Base-by-base conservation (phyloP, 2,113 vertebrate genomes). In the Meriones unguiculatus region DNA sequence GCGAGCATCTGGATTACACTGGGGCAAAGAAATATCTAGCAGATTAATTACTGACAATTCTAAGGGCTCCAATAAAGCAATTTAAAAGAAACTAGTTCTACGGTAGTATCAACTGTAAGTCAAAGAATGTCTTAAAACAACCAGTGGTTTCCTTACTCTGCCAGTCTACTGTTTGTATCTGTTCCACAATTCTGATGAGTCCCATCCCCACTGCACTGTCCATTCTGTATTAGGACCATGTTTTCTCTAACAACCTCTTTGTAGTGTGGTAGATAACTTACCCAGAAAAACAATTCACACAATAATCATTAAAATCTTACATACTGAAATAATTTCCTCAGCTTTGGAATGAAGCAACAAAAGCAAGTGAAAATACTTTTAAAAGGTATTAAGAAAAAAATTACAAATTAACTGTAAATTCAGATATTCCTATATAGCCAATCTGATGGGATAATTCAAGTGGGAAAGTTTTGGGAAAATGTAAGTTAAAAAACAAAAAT, bases 331-430 rank as follows among this genome's bases (percentile, higher is more conserved):
- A 52, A 62, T 50, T 78, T 41, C 77, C 38, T 85, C 62, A 86
- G 38, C 76, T 92, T 91, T 54, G 41, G 41, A 92, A 92, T 35
- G n/a, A 90, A 89, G 64, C 69, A 96, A 82, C 64, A 76, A 90
- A 95, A 93, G 72, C 10, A 94, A 95, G 81, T 59, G 28, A 87
- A 92, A 96, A 8, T 70, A 90, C 35, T 65, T 88, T 93, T 90
- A 65, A 85, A 82, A 90, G 28, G 22, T 64, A 76, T 92, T 62
- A 96, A 98, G 24, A 41, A 94, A 13, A 85, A 76, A 95, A 6
- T 85, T 52, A 62, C 18, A 88, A 73, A 46, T 92, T 54, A 97
- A 95, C n/a, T 84, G 0, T 94, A 93, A 87, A 54, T 35, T 94
- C 50, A 78, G 41, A 87, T 41, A 24, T 38, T 80, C 87, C 12